A percentile compares a stretch with the other conserved stretches of the same genome.
Conservation (phyloP, 1,140 invertebrate species). For the Orchestia grillus region DNA sequence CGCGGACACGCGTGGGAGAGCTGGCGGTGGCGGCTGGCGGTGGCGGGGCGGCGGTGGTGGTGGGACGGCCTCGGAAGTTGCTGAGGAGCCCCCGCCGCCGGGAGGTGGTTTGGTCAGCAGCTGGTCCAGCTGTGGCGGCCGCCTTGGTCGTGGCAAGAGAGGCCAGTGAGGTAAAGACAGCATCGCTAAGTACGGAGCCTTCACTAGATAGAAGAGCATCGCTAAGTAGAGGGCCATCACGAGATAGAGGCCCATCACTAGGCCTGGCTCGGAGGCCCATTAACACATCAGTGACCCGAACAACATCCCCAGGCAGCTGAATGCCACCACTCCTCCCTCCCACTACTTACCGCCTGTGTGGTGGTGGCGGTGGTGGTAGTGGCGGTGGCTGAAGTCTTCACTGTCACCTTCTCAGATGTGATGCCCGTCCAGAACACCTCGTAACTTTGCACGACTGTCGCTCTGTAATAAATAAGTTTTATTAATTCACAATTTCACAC, state of each 20-base stretch:
- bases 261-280: background rate
- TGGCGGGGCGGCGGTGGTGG: slow-evolving; percentile 38
- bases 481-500: background rate
- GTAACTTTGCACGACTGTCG: slow-evolving; percentile 21
- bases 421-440: slow-evolving; percentile 26
- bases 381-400: slow-evolving; percentile 1
- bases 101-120: background rate
- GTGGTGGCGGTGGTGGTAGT: background rate
- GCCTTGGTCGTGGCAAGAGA: background rate
- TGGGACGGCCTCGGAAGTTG: background rate
- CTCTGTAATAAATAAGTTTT: background rate
- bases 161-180: background rate
- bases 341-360: background rate
- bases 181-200: background rate
- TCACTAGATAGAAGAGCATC: background rate
- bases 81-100: slow-evolving; percentile 58
- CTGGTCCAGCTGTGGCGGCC: no score
- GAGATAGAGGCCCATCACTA: background rate
- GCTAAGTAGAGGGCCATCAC: background rate
- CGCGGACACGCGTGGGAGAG: slow-evolving; percentile 14
- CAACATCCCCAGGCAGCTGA: slow-evolving; percentile 65
- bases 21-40: background rate
- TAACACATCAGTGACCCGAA: slow-evolving; percentile 68
- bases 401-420: slow-evolving; percentile 52
- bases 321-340: background rate